phyloP scores from a whole-genome alignment of 2,797 vertebrate genomes.

The Tiaroga cobitis region DNA sequence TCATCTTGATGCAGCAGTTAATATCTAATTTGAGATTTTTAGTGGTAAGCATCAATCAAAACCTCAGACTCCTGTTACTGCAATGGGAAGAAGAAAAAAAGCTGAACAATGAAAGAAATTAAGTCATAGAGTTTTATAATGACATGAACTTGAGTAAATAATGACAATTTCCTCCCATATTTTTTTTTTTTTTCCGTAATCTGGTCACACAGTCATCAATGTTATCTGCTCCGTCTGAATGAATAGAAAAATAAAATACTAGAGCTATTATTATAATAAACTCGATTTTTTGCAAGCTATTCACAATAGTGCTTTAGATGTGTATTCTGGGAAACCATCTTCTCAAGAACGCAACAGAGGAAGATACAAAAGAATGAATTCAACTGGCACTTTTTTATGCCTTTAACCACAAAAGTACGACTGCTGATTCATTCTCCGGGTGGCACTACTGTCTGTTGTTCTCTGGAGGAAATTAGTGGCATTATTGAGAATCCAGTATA shows the following conservation, averaged over 20 bases:
- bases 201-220: neutral
- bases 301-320: neutral
- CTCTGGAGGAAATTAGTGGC: conserved; percentile 40
- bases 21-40: neutral
- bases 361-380: conserved; percentile 21
- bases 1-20: neutral
- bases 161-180: neutral
- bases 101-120: neutral
- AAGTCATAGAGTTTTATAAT: neutral
- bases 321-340: conserved; percentile 4
- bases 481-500: conserved; percentile 28
- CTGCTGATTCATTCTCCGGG: conserved; percentile 28
- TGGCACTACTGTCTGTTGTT: conserved; percentile 19
- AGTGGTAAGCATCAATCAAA: too few species aligned
- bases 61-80: neutral
- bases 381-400: conserved; percentile 19
- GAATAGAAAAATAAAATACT: neutral
- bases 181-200: neutral
- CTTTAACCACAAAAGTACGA: conserved; percentile 10
- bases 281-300: neutral
- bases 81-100: neutral
- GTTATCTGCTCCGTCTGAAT: neutral
- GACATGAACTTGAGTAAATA: neutral
- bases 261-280: neutral
- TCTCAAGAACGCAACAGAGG: neutral